Conservation (phyloP, 2,797 vertebrate genomes). For the Rhinoraja longicauda region DNA sequence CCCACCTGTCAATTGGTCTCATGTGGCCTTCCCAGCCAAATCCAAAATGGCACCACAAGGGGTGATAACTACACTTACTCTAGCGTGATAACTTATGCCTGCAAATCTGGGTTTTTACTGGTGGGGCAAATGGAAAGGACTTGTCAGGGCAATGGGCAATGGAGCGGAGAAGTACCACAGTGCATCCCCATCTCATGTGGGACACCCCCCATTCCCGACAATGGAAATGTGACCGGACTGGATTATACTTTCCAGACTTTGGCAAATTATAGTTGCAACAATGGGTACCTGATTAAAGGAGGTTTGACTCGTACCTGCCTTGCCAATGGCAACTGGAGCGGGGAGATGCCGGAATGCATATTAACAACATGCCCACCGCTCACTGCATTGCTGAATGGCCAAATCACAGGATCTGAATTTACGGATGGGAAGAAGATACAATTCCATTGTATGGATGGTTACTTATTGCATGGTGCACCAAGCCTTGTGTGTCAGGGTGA, state of each 20-base stretch:
- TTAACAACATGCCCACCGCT: conserved; percentile 65
- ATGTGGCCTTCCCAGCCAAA: conserved; percentile 63
- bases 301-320: conserved; percentile 68
- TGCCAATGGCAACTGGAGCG: conserved; percentile 82
- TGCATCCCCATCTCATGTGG: conserved; percentile 78
- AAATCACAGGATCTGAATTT: conserved; percentile 64
- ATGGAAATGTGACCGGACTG: conserved; percentile 64
- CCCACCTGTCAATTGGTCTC: conserved; percentile 66
- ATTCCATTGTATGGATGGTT: conserved; percentile 77
- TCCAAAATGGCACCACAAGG: conserved; percentile 63
- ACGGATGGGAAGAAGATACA: conserved; percentile 63
- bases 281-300: conserved; percentile 75
- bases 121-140: conserved; percentile 62
- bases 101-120: conserved; percentile 73
- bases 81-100: conserved; percentile 66
- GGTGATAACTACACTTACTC: conserved; percentile 64
- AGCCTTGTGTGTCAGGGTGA: conserved; percentile 64
- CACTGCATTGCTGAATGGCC: conserved; percentile 60
- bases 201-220: conserved; percentile 58
- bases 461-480: conserved; percentile 61
- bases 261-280: conserved; percentile 65
- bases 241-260: conserved; percentile 66
- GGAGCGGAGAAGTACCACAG: conserved; percentile 70
- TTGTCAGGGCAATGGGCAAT: conserved; percentile 71
- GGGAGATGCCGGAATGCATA: conserved; percentile 61